Percentiles rank a stretch among this genome's conserved stretches.
These are phyloP conservation scores for Morbakka virulenta DNA, from an alignment of 30 jellyfish, hydroid and myxozoan species.

Conservation along the genomic window DNA sequence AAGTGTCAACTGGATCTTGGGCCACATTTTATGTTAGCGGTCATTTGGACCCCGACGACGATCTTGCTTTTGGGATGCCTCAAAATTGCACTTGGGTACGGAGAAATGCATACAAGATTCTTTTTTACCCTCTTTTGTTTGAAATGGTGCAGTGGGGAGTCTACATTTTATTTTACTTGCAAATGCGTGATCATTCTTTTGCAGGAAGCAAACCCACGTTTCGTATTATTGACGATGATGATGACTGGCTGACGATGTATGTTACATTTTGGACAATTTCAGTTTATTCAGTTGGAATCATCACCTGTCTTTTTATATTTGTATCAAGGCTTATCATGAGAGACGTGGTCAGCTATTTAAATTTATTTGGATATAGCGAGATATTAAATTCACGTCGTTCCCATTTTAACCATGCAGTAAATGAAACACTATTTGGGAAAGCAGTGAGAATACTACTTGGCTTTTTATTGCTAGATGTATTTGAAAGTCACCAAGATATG, in stretches of 20 bases:
- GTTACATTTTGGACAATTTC: constrained; percentile 50
- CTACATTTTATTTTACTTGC: constrained; percentile 9
- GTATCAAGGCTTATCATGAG: constrained; percentile 52
- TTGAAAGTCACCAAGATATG: too few species aligned
- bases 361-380: constrained; percentile 63
- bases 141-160: constrained; percentile 74
- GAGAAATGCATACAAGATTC: constrained; percentile 51
- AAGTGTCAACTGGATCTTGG: constrained; percentile 49
- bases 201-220: constrained; percentile 18
- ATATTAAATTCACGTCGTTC: constrained; percentile 32
- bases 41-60: not conserved
- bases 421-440: too few species aligned
- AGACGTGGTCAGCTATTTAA: constrained; percentile 60
- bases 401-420: too few species aligned
- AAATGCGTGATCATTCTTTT: not conserved
- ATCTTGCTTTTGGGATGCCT: not conserved
- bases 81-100: constrained; percentile 67
- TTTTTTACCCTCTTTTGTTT: constrained; percentile 50
- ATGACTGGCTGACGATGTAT: constrained; percentile 51
- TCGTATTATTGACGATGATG: not conserved
- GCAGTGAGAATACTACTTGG: too few species aligned
- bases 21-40: constrained; percentile 57
- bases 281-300: constrained; percentile 65
- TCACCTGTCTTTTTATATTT: constrained; percentile 61
- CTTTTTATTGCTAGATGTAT: too few species aligned